phyloP scores from a whole-genome alignment of 2,888 invertebrate species.

The Hydropsyche betteni region DNA sequence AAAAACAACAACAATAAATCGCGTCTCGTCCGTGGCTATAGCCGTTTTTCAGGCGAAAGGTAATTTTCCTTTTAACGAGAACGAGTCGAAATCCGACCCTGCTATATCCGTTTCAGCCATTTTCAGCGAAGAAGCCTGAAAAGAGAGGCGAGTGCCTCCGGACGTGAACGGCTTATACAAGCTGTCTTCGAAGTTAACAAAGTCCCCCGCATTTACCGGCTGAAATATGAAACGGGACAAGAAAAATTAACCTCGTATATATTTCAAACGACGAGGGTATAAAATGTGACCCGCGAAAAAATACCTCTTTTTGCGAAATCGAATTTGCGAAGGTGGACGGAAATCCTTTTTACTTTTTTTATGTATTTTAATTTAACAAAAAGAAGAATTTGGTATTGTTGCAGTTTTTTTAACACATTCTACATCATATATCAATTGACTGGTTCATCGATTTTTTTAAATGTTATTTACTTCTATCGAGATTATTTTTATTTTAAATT shows the following conservation, averaged over 20 bases:
- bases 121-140: neutral
- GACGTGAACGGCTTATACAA: conserved; percentile 32
- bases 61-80: conserved; percentile 31
- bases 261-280: conserved; percentile 3
- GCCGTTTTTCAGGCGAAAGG: conserved; percentile 13
- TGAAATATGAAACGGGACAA: conserved; percentile 46
- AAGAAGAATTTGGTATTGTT: no score
- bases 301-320: no score
- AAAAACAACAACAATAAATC: conserved; percentile 28
- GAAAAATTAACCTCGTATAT: conserved; percentile 34
- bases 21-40: conserved; percentile 7
- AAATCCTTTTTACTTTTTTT: no score
- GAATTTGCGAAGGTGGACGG: no score
- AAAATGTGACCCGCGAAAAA: no score
- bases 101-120: conserved; percentile 10
- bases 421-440: no score
- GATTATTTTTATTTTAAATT: no score
- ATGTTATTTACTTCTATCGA: no score
- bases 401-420: no score
- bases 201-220: conserved; percentile 37
- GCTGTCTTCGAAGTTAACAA: conserved; percentile 48
- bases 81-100: conserved; percentile 20
- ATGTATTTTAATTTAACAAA: no score
- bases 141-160: conserved; percentile 35
- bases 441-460: no score